Conservation (phyloP, 2,113 vertebrate genomes). For the Tichodroma muraria region DNA sequence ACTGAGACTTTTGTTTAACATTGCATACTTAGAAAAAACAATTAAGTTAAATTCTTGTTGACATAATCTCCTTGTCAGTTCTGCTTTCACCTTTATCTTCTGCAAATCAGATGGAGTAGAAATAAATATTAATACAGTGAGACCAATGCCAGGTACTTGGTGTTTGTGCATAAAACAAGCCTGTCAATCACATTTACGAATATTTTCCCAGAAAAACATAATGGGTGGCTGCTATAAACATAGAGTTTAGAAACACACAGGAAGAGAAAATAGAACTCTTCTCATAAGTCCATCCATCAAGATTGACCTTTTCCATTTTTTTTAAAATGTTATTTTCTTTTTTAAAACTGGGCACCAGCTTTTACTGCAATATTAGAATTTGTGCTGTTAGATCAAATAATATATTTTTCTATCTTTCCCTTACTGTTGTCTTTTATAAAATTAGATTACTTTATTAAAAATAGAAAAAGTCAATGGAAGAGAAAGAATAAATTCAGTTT, state of each 20-base stretch:
- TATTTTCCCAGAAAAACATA: neutral
- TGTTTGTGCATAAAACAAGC: neutral
- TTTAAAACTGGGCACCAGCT: neutral
- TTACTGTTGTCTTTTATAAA: neutral
- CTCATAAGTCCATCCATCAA: neutral
- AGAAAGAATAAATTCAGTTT: neutral
- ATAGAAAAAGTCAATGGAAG: neutral
- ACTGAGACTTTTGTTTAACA: neutral
- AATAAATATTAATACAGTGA: neutral
- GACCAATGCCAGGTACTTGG: neutral
- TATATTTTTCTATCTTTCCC: neutral
- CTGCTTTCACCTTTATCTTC: neutral
- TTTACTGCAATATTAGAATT: neutral
- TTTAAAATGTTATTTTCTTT: neutral
- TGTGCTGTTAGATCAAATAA: neutral
- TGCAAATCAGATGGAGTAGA: neutral
- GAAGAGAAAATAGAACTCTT: neutral
- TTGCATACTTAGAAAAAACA: neutral
- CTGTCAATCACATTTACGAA: neutral
- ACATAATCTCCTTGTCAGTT: neutral
- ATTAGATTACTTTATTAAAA: neutral
- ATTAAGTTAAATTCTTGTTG: neutral
- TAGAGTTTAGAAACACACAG: neutral
- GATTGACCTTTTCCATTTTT: neutral
- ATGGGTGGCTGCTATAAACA: neutral